Evolutionary conservation across 2,113 vertebrate species (phyloP).

Genomic region (Malurus elegans): DNA sequence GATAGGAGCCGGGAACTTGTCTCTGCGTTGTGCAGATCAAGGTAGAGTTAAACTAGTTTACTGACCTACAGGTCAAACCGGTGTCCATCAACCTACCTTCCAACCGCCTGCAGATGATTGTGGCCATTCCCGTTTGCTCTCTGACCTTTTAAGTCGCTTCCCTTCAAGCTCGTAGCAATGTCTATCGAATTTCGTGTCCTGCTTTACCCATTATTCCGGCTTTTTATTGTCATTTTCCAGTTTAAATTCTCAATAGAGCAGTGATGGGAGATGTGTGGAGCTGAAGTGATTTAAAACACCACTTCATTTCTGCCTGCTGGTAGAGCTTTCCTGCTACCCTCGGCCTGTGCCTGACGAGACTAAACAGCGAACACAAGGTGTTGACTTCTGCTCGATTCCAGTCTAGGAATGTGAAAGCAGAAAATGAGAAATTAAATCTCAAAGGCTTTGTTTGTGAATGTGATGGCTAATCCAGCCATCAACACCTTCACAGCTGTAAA

Average conservation of each 20-base stretch:
- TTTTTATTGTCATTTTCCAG: conserved; percentile 44
- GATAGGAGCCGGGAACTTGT: conserved; percentile 51
- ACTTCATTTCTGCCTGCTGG: neutral
- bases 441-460: neutral
- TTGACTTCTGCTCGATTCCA: neutral
- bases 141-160: conserved; percentile 57
- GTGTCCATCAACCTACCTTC: conserved; percentile 64
- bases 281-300: neutral
- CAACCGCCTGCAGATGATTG: conserved; percentile 34
- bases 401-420: neutral
- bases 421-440: neutral
- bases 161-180: conserved; percentile 4
- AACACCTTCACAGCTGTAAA: conserved; percentile 11
- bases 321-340: neutral
- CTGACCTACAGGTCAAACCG: conserved; percentile 73
- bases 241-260: conserved; percentile 20
- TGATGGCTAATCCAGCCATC: neutral
- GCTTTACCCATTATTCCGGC: neutral
- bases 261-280: neutral
- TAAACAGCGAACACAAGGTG: neutral
- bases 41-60: conserved; percentile 71
- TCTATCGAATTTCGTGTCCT: conserved; percentile 15
- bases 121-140: conserved; percentile 28
- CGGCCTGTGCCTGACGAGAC: neutral
- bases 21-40: conserved; percentile 63